These are phyloP conservation scores for Drosophila nigrodunni DNA, from an alignment of 1,140 invertebrate species.

Conservation along the genomic window DNA sequence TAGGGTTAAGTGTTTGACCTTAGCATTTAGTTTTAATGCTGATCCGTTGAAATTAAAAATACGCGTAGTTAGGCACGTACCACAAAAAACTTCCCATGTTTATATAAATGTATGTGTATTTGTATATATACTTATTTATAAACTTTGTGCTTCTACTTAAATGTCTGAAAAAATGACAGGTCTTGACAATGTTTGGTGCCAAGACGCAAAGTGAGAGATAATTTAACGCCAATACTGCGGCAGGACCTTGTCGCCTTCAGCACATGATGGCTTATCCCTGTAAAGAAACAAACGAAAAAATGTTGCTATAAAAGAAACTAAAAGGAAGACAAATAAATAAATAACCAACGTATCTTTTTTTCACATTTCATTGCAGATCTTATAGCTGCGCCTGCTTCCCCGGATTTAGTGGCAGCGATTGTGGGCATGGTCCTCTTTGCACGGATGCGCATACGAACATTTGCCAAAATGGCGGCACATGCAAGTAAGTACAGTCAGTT, in stretches of 20 bases:
- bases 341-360: slow-evolving; percentile 63
- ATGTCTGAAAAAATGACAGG: neutral
- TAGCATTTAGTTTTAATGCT: slow-evolving; percentile 51
- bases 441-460: slow-evolving; percentile 87
- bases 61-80: slow-evolving; percentile 54
- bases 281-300: neutral
- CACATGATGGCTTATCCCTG: slow-evolving; percentile 50
- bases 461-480: slow-evolving; percentile 91
- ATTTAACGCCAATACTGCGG: slow-evolving; percentile 38
- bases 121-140: neutral
- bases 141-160: neutral
- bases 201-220: slow-evolving; percentile 35
- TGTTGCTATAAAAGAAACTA: slow-evolving; percentile 8
- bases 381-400: slow-evolving; percentile 90
- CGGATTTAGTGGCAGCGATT: slow-evolving; percentile 89
- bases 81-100: neutral
- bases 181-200: slow-evolving; percentile 14
- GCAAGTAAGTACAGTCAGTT: slow-evolving; percentile 88
- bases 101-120: neutral
- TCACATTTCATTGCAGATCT: slow-evolving; percentile 86
- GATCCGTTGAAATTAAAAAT: slow-evolving; percentile 27
- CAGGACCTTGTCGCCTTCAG: slow-evolving; percentile 6
- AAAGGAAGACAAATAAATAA: slow-evolving; percentile 34
- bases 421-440: slow-evolving; percentile 90
- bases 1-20: slow-evolving; percentile 47